phyloP scores from a whole-genome alignment of 2,113 vertebrate genomes.

The Seriola aureovittata region DNA sequence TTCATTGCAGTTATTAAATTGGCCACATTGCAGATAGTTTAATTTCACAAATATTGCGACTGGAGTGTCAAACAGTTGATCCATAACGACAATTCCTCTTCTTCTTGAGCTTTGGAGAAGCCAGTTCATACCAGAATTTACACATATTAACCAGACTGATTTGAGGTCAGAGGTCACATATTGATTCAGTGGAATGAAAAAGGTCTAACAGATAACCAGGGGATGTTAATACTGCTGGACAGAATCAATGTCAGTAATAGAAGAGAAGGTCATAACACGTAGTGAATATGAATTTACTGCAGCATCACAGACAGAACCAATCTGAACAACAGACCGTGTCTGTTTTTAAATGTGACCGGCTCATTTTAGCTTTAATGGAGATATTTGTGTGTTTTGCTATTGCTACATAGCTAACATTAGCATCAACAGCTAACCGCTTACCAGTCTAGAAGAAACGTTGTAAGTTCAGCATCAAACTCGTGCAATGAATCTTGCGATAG shows the following conservation, averaged over 20 bases:
- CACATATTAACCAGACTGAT: slow-evolving; percentile 44
- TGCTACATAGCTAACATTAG: no score
- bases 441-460: no score
- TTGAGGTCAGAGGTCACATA: slow-evolving; percentile 49
- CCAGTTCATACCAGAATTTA: slow-evolving; percentile 9
- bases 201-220: slow-evolving; percentile 22
- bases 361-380: not conserved
- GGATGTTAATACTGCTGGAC: slow-evolving; percentile 11
- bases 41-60: no score
- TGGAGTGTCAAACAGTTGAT: slow-evolving; percentile 14
- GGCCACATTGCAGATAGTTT: no score
- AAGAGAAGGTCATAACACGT: slow-evolving; percentile 11
- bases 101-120: slow-evolving; percentile 7
- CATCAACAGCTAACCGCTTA: no score
- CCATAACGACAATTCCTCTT: not conserved
- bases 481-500: no score
- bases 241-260: slow-evolving; percentile 44
- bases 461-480: no score
- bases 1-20: no score
- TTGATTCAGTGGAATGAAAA: slow-evolving; percentile 40
- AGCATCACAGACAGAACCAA: not conserved
- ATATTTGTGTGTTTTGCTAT: no score
- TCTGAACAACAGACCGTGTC: not conserved
- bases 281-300: not conserved
- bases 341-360: not conserved